Evolutionary conservation across 2,888 invertebrate species (phyloP), one percentile per base, ranked within the genome.

Genomic region (Autographa pulchrina): DNA sequence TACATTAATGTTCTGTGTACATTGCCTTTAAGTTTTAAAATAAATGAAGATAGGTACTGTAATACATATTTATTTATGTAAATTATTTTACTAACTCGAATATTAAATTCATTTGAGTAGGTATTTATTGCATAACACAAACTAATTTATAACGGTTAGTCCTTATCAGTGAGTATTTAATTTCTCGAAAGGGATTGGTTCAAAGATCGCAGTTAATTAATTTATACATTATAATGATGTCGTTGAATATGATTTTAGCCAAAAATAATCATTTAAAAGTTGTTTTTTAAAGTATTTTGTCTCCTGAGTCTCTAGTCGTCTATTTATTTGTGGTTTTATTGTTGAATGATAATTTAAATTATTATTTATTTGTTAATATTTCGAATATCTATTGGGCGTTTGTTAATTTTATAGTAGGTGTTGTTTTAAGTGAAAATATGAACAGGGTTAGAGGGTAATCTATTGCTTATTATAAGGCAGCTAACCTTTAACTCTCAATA

Each of bases 281-380:
- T 0, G 11, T 11, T 38, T 38, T 35, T 35, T 35, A 8, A 35
- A 35, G 35, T 35, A 63, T 68, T 75, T 71, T 60, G 62, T 41
- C 70, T 61, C 60, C 14, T 59, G 62, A 81, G 59, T 67, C 70
- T 75, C 72, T 80, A 81, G 78, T 81, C 74, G 71, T 74, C 60
- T 70, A 69, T 63, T 72, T 73, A 70, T 72, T 70, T 62, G 9
- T 61, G 56, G 62, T 70, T 69, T 68, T 69, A 62, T 62, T 74
- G 68, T 81, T 74, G 65, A 68, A 35, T 66, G 1, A 56, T 67
- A 62, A 67, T 74, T 68, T 43, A 67, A 69, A 72, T 38, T 59
- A n/a, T 60, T 18, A 35, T 62, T 74, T 64, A 54, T 65, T 67
- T 72, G 78, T 81, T 80, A 52, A 59, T 61, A 58, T 68, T 65